Conservation (phyloP, 2,113 vertebrate species). For the Pluvialis apricaria region DNA sequence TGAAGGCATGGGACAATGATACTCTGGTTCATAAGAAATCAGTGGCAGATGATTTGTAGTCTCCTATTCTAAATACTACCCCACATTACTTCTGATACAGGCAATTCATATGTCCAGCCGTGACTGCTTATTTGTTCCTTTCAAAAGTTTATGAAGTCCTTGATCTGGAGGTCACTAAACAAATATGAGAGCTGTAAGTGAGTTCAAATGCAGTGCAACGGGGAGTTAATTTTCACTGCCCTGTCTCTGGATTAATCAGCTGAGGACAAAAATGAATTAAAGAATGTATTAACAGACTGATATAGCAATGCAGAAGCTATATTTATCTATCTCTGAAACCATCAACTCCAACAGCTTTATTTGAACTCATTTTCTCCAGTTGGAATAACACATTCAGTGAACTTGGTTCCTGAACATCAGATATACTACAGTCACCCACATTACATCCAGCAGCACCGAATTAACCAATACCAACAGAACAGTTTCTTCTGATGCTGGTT, state of each 20-base stretch:
- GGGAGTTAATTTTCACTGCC: slow-evolving; percentile 65
- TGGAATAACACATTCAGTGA: slow-evolving; percentile 30
- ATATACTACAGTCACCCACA: neutral
- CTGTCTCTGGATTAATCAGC: slow-evolving; percentile 51
- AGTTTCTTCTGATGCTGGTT: neutral
- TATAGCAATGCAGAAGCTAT: slow-evolving; percentile 35
- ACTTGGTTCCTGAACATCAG: slow-evolving; percentile 3
- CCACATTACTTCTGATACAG: neutral
- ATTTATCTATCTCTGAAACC: slow-evolving; percentile 45
- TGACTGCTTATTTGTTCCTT: slow-evolving; percentile 10
- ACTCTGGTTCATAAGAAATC: neutral
- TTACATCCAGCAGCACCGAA: neutral
- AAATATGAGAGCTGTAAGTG: slow-evolving; percentile 17
- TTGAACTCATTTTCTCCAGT: slow-evolving; percentile 24
- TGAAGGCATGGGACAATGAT: neutral
- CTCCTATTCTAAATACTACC: neutral
- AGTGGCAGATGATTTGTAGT: neutral
- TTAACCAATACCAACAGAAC: neutral
- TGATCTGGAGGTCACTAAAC: slow-evolving; percentile 42
- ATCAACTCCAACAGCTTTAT: slow-evolving; percentile 24
- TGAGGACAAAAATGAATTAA: slow-evolving; percentile 66
- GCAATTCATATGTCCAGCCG: neutral
- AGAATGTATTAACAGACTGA: slow-evolving; percentile 20
- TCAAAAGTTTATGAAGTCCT: slow-evolving; percentile 48
- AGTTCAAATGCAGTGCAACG: slow-evolving; percentile 25